Percentiles rank a stretch among this genome's conserved stretches.
Evolutionary conservation across 2,888 invertebrate genomes (phyloP).

Genomic region (Ferrisia virgata): DNA sequence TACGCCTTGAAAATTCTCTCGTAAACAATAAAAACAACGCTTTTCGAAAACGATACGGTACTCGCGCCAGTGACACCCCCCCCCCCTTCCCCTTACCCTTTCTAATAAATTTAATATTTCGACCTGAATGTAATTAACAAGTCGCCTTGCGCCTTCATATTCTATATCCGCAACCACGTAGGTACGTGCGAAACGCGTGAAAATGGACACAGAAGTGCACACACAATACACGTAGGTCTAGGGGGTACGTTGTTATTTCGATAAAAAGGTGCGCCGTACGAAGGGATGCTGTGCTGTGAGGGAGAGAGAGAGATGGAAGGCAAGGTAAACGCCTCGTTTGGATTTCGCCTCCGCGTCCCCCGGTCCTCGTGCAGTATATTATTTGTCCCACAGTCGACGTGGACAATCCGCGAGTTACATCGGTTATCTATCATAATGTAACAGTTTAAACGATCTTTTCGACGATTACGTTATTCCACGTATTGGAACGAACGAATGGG

Average conservation of each 20-base stretch:
- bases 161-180: too few relatives aligned
- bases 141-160: too few relatives aligned
- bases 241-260: too few relatives aligned
- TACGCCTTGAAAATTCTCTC: neutral
- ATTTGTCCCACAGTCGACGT: neutral
- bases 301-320: too few relatives aligned
- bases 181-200: too few relatives aligned
- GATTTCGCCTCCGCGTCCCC: neutral
- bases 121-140: constrained; percentile 23
- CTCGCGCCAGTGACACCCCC: neutral
- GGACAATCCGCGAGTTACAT: neutral
- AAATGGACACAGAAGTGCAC: too few relatives aligned
- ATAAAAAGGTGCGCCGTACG: too few relatives aligned
- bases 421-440: constrained; percentile 22
- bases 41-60: neutral
- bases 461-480: neutral
- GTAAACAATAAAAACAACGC: neutral
- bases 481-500: neutral
- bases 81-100: neutral
- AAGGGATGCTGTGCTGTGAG: too few relatives aligned
- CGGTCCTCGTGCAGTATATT: too few relatives aligned
- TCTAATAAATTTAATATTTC: constrained; percentile 21
- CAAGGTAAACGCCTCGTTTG: too few relatives aligned
- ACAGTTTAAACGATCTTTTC: constrained; percentile 18
- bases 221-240: too few relatives aligned